A percentile compares a stretch with the other conserved stretches of the same genome.
Conservation (phyloP, 2,888 invertebrate genomes). For the Leucophenga montana region DNA sequence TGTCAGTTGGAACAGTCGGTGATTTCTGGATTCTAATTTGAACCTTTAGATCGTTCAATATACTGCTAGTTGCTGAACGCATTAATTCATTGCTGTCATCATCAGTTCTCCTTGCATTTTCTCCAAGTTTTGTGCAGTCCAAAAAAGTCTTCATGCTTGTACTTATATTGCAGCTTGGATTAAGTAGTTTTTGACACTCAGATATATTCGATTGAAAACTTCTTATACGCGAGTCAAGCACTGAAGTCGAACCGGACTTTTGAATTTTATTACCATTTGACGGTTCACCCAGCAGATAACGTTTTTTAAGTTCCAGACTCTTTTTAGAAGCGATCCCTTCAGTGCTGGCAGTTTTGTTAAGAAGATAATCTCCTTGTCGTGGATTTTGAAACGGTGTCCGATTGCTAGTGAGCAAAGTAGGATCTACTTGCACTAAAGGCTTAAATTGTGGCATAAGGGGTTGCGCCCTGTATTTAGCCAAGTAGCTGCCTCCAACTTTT, state of each 20-base stretch:
- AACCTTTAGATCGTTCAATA: conserved; percentile 68
- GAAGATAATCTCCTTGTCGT: conserved; percentile 82
- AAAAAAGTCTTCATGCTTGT: conserved; percentile 82
- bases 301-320: conserved; percentile 88
- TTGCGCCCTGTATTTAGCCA: conserved; percentile 63
- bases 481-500: conserved; percentile 56
- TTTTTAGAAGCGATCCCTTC: conserved; percentile 91
- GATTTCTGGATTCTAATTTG: conserved; percentile 70
- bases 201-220: conserved; percentile 89
- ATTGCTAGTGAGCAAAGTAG: conserved; percentile 68
- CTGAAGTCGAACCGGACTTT: conserved; percentile 88
- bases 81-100: conserved; percentile 54
- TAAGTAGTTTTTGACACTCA: conserved; percentile 89
- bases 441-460: conserved; percentile 71
- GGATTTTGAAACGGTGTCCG: conserved; percentile 75
- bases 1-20: conserved; percentile 64
- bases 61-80: conserved; percentile 63
- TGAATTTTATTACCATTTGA: conserved; percentile 81
- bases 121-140: conserved; percentile 71
- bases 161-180: conserved; percentile 82
- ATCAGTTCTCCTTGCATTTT: conserved; percentile 43
- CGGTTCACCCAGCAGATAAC: conserved; percentile 84
- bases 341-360: conserved; percentile 88
- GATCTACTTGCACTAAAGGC: conserved; percentile 73
- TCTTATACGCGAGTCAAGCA: conserved; percentile 87